Evolutionary conservation across 1,140 invertebrate species (phyloP), one percentile per base, ranked within the genome.

Genomic region (Apis florea): DNA sequence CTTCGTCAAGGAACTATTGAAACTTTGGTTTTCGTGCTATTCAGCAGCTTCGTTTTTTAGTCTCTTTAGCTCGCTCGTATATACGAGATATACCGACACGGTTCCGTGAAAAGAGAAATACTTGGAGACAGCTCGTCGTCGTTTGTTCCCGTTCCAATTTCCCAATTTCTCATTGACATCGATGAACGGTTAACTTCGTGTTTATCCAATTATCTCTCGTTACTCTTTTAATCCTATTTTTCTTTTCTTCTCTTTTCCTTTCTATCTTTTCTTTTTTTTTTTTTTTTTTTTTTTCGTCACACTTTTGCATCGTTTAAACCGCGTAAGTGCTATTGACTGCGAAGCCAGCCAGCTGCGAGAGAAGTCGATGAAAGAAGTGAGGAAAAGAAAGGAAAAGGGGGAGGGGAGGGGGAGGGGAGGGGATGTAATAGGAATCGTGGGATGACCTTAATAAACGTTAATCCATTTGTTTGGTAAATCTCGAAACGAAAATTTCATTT

Each of bases 391-490:
- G 19, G 59, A 61, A 31, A 54, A 17, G 5, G n/a, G n/a, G n/a
- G n/a, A n/a, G n/a, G n/a, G n/a, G n/a, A n/a, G n/a, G n/a, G n/a
- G n/a, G n/a, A n/a, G n/a, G n/a, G n/a, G n/a, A 24, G 58, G 8
- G 13, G 74, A 11, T 12, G 26, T 11, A 53, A 13, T n/a, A 31
- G 26, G 26, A 63, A 58, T 47, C 51, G 63, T 40, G 82, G 31
- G 15, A 47, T 58, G 77, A 61, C 68, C 70, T 53, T 79, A 79
- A 79, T 79, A 24, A 64, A 64, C 58, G 58, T 79, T 21, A 40
- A 51, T 51, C 11, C 21, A 21, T 17, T 11, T 17, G 47, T 19
- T n/a, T 21, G 31, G 11, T 21, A n/a, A 58, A 72, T 15, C 19
- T 40, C 24, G n/a, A 26, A 19, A 17, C 26, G 2, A 40, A 40